Evolutionary conservation across 2,888 invertebrate species (phyloP), one percentile per base, ranked within the genome.

Genomic region (Neoascia interrupta): DNA sequence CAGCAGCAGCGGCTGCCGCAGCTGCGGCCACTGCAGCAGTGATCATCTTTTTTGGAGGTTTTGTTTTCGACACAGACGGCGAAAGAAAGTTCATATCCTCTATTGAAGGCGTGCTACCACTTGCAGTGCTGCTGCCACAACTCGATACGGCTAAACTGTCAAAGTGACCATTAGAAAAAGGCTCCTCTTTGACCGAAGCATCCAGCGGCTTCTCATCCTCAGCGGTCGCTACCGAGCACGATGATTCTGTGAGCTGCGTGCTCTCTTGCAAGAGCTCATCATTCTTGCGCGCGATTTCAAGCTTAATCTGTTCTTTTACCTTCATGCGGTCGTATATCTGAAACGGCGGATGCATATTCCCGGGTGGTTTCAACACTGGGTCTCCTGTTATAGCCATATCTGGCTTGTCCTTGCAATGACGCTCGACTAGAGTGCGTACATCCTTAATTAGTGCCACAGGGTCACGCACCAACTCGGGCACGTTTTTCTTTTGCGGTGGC

Each of bases 361-460:
- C 70, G 0, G 85, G 85, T 0, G 86, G 81, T 83, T 91, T 90
- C 5, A 97, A 89, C 19, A 97, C 92, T 0, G 96, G 94, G 63
- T 92, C 90, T 3, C 97, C 97, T 1, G 97, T 97, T 51, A 96
- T 90, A 0, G 98, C 96, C 83, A 93, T 88, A 37, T 95, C 93
- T 41, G 94, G 94, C 84, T 92, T 94, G 86, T 98, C 98, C 84
- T 95, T 94, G 60, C 96, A 91, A 86, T 98, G 98, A 56, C 95
- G 93, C 83, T 96, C 95, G 6, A 98, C 96, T 76, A 98, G 87
- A 5, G 94, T 94, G 81, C 97, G 92, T 3, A 97, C 96, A 86
- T 98, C 97, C 79, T 94, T 93, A 53, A 98, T 95, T 34, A 98
- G 90, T 0, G 94, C 94, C 34, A 97, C 95, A 0, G 98, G 96